Evolutionary conservation across 2,113 vertebrate species (phyloP).

Genomic region (Caranx ignobilis): DNA sequence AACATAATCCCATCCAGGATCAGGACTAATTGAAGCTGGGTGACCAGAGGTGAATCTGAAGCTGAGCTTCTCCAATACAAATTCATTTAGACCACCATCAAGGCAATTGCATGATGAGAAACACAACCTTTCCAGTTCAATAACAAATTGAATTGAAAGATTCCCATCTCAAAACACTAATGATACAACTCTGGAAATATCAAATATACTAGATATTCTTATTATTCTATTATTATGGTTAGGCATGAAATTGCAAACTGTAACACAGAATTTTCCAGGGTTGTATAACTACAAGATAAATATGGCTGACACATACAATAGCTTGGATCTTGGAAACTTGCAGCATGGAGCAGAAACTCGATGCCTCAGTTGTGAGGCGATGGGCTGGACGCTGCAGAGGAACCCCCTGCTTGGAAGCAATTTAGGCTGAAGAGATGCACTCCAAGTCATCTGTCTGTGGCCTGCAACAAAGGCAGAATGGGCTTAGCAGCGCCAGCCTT

Average conservation of each 20-base stretch:
- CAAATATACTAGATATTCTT: slow-evolving; percentile 30
- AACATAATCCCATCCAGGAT: slow-evolving; percentile 63
- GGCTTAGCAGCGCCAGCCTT: not conserved
- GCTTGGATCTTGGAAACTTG: slow-evolving; percentile 58
- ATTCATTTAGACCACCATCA: slow-evolving; percentile 59
- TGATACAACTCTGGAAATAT: slow-evolving; percentile 34
- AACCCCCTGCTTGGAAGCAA: slow-evolving; percentile 69
- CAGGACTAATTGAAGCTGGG: slow-evolving; percentile 57
- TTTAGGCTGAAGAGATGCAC: slow-evolving; percentile 47
- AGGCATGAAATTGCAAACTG: slow-evolving; percentile 49
- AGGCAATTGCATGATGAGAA: slow-evolving; percentile 45
- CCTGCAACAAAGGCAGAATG: slow-evolving; percentile 33
- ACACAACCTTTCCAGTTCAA: slow-evolving; percentile 42
- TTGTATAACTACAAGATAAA: slow-evolving; percentile 57
- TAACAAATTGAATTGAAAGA: slow-evolving; percentile 59
- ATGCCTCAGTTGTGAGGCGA: slow-evolving; percentile 47
- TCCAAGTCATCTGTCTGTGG: slow-evolving; percentile 61
- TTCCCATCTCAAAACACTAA: slow-evolving; percentile 20
- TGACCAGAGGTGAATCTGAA: slow-evolving; percentile 53
- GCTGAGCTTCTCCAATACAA: slow-evolving; percentile 58
- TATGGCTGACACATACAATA: slow-evolving; percentile 58
- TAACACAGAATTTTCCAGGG: slow-evolving; percentile 49
- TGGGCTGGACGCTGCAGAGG: slow-evolving; percentile 54
- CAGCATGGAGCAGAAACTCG: slow-evolving; percentile 62
- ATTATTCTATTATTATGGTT: slow-evolving; percentile 54